Evolutionary conservation across 2,888 invertebrate genomes (phyloP).

Genomic region (Scaptomyza flava): DNA sequence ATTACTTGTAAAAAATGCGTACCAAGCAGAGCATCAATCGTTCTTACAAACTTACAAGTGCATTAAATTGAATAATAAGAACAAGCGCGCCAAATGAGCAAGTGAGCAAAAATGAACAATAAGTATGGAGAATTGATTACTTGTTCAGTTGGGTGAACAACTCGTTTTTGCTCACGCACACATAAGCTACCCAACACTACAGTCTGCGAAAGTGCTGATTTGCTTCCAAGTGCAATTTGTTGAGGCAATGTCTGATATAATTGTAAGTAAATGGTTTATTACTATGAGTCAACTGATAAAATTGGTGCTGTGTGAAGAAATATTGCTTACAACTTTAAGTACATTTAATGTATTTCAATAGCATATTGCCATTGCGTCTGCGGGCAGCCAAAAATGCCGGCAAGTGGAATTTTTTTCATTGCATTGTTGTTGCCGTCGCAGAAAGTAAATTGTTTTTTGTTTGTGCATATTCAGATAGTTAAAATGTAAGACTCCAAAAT

Average conservation of each 20-base stretch:
- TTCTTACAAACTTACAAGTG: too few species aligned
- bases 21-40: too few species aligned
- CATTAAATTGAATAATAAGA: too few species aligned
- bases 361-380: not conserved
- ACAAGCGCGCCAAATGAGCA: too few species aligned
- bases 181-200: too few species aligned
- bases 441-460: slow-evolving; percentile 12
- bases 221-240: slow-evolving; percentile 50
- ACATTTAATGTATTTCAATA: not conserved
- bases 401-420: slow-evolving; percentile 36
- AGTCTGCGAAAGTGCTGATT: slow-evolving; percentile 13
- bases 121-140: too few species aligned
- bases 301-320: not conserved
- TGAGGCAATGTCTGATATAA: slow-evolving; percentile 68
- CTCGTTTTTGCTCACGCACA: too few species aligned
- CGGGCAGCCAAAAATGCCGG: slow-evolving; percentile 51
- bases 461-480: slow-evolving; percentile 7
- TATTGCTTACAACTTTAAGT: not conserved
- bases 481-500: not conserved
- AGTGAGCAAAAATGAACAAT: too few species aligned
- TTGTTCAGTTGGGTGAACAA: too few species aligned
- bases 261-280: slow-evolving; percentile 66
- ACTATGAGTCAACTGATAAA: not conserved
- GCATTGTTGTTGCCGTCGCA: slow-evolving; percentile 49
- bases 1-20: too few species aligned